Evolutionary conservation across 2,113 vertebrate genomes (phyloP), one percentile per base, ranked within the genome.

Genomic region (Chelonoidis abingdonii): DNA sequence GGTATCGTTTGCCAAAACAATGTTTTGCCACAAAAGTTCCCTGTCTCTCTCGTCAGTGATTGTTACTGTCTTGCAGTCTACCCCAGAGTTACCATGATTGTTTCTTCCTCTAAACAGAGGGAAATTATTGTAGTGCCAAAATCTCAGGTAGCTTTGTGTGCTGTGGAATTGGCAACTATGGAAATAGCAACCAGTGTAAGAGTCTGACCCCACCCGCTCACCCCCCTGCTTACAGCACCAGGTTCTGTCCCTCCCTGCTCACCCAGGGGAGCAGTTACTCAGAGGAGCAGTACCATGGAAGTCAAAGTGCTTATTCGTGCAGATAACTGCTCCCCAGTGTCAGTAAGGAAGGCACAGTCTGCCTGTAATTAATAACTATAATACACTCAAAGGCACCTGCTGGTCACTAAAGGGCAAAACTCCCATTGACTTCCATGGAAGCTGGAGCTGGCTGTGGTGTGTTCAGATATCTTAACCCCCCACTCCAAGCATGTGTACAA

Each of bases 401-500:
- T 2, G 1, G 5, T 1, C 38, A 38, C 4, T 52, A 47, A 44
- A 5, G 0, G 5, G 3, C 31, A 62, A 91, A 78, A 35, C 17
- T 87, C 10, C 14, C 13, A 38, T 7, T 0, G 0, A 3, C 3
- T 62, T 75, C 35, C 22, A 25, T 49, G 24, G 1, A 0, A 41
- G 5, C 69, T 62, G 35, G 10, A 25, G 5, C 38, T 81, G 31
- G 27, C 31, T 62, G 17, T 35, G 57, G 65, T 57, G 25, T 10
- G 25, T 10, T 83, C 14, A 44, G 24, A 41, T 29, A 0, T 13
- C 22, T 38, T 79, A 6, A 1, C 5, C 49, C 24, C 24, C n/a
- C 21, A 6, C 65, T 56, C 41, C 9, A 5, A 86, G 7, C 13
- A 5, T 0, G 0, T 7, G 27, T 2, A 12, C 57, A 56, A 44